Conservation (phyloP, 2,113 vertebrate genomes). For the Trichechus manatus region DNA sequence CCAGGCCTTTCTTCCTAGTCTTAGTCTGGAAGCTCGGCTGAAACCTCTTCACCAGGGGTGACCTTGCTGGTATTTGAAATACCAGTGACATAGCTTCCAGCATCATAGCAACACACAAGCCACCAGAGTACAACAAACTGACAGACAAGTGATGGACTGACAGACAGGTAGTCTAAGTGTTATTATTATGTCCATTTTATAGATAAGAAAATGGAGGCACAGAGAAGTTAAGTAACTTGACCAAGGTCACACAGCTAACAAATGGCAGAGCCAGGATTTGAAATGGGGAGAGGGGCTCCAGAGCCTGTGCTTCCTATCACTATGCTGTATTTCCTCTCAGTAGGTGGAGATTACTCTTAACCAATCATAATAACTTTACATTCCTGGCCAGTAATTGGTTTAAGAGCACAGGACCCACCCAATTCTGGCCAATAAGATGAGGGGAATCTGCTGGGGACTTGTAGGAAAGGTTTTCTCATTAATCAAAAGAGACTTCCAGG, state of each 20-base stretch:
- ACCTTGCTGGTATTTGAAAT: no score
- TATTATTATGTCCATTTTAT: no score
- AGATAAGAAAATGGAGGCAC: no score
- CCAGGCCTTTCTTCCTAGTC: background rate
- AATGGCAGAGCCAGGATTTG: background rate
- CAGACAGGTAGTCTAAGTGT: no score
- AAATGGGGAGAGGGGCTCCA: background rate
- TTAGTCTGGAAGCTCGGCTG: background rate
- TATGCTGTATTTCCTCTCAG: background rate
- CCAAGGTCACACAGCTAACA: background rate
- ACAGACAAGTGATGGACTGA: no score
- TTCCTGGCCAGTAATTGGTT: background rate
- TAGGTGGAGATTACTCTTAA: background rate
- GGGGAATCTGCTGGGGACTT: background rate
- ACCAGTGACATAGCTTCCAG: no score
- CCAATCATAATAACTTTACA: background rate
- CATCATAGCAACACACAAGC: no score
- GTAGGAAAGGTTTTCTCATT: slow-evolving; percentile 5
- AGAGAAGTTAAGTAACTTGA: no score
- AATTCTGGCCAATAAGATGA: background rate
- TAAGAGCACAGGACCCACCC: background rate
- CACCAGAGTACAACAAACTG: no score
- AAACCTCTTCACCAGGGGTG: no score
- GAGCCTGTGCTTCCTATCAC: background rate
- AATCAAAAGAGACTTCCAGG: background rate